Evolutionary conservation across 2,888 invertebrate genomes (phyloP).

Genomic region (Taphrorychus bicolor): DNA sequence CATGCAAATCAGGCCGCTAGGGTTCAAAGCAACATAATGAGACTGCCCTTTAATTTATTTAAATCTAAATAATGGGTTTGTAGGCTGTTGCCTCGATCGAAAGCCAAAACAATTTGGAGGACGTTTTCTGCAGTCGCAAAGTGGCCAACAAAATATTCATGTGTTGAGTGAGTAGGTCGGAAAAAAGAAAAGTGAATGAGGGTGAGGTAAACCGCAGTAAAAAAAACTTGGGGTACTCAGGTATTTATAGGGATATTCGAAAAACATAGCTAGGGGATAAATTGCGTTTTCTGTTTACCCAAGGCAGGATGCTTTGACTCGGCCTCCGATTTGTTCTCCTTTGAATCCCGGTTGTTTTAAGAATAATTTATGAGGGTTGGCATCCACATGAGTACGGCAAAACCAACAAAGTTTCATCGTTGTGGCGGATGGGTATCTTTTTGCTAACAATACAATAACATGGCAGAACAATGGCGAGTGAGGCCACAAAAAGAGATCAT

Average conservation of each 20-base stretch:
- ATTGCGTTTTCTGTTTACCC: slow-evolving; percentile 29
- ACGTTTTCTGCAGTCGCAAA: background rate
- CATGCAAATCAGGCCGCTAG: slow-evolving; percentile 18
- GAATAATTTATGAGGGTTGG: background rate
- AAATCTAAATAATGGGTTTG: background rate
- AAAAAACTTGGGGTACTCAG: slow-evolving; percentile 23
- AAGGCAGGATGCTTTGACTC: slow-evolving; percentile 10
- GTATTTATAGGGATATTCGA: slow-evolving; percentile 38
- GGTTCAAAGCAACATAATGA: slow-evolving; percentile 26
- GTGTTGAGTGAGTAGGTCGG: background rate
- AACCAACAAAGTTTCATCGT: no score
- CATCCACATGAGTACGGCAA: no score
- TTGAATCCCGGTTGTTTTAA: background rate
- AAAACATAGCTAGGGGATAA: slow-evolving; percentile 31
- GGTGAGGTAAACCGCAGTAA: slow-evolving; percentile 68
- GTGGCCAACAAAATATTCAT: background rate
- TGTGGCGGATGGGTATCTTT: no score
- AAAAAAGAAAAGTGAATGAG: background rate
- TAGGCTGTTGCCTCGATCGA: background rate
- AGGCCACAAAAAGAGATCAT: no score
- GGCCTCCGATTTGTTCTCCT: background rate
- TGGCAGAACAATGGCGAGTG: no score
- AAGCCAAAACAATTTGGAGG: background rate
- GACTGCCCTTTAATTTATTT: slow-evolving; percentile 21
- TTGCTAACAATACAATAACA: no score